Percentiles rank a stretch among this genome's conserved stretches.
These are phyloP conservation scores for Falco naumanni DNA, from an alignment of 2,797 vertebrate species.

Conservation along the genomic window DNA sequence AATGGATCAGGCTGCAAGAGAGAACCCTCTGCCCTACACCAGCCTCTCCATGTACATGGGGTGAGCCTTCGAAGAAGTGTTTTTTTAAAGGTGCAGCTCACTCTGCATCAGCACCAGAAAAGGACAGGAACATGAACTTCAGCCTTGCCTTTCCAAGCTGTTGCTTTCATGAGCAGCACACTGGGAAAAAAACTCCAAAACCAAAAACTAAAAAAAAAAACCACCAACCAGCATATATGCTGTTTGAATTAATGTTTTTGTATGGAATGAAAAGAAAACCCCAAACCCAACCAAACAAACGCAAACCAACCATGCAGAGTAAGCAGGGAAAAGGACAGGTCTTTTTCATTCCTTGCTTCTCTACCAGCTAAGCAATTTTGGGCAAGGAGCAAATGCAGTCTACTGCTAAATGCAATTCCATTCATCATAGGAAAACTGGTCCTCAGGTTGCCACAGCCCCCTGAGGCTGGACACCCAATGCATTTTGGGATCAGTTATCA, in stretches of 20 bases:
- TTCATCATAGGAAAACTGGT: not conserved
- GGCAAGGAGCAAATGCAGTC: not conserved
- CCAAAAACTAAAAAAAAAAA: no score
- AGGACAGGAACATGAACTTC: not conserved
- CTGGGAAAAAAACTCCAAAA: not conserved
- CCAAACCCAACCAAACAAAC: not conserved
- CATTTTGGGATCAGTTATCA: not conserved
- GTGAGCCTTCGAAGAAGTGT: not conserved
- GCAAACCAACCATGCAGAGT: not conserved
- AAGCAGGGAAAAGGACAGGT: not conserved
- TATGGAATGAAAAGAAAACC: not conserved
- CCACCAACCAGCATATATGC: accelerated
- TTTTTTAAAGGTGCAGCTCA: not conserved
- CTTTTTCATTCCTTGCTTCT: not conserved
- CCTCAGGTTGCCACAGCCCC: not conserved
- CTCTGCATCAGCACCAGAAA: not conserved
- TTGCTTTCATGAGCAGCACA: not conserved
- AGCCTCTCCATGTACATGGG: accelerated
- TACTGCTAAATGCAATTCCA: not conserved
- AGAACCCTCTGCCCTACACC: not conserved
- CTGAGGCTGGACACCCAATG: not conserved
- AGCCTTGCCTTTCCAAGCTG: not conserved
- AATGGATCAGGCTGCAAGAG: not conserved
- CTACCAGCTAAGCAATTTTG: not conserved
- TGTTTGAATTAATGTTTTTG: not conserved